Evolutionary conservation across 2,888 invertebrate genomes (phyloP), one percentile per base, ranked within the genome.

Genomic region (Siphlonurus alternatus): DNA sequence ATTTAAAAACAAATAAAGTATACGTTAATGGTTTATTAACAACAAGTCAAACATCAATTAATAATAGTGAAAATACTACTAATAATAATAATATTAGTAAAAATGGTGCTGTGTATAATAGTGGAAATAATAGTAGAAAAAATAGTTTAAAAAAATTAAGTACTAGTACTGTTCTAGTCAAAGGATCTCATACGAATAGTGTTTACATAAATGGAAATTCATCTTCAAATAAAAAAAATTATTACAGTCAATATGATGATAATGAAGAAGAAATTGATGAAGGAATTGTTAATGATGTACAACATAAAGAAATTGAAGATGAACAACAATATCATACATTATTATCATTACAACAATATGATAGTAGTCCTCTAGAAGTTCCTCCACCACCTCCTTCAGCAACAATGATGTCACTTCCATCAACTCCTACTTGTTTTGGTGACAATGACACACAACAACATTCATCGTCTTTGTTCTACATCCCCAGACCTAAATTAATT

Each of bases 401-500:
- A 38, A 10, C 38, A 38, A 38, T 38, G 15, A 5, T 10, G 15
- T 5, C 15, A 10, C 38, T 38, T 38, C 38, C 38, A 10, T 15
- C 5, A 10, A 15, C 5, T 38, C 7, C 5, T 38, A 15, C 5
- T 38, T 5, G 15, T 10, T 38, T 38, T 38, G 38, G 38, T 38
- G 38, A 38, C 38, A 38, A 38, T 38, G 38, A 38, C 38, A 38
- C 15, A 38, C 56, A 56, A 10, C 56, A 22, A 56, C 19, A n/a
- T 5, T 22, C 56, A n/a, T 23, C 60, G n/a, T 60, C 53, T 22
- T 24, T 23, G 51, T 67, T 66, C 76, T 82, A 85, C 67, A 92
- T 92, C 74, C 92, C 92, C 2, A 79, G 92, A 70, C 91, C 92
- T 38, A 86, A 90, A 72, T 80, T 92, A 70, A 89, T 92, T 72